Conservation (phyloP, 2,888 invertebrate species). For the Stenurella melanura region DNA sequence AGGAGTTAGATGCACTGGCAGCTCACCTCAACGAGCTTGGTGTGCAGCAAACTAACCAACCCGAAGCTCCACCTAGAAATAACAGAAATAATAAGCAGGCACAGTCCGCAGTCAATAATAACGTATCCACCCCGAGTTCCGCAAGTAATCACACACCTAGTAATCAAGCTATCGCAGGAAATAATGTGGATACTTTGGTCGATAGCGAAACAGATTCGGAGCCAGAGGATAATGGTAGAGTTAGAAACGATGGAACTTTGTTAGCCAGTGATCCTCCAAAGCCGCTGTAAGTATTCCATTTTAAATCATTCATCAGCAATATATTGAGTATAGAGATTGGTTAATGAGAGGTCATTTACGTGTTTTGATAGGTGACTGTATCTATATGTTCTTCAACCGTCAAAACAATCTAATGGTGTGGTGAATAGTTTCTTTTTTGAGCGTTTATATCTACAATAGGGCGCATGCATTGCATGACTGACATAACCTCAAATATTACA, state of each 20-base stretch:
- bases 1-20: slow-evolving; percentile 98
- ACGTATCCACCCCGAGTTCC: slow-evolving; percentile 67
- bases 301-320: neutral
- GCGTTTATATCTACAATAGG: no score
- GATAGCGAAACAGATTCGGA: slow-evolving; percentile 89
- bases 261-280: slow-evolving; percentile 97
- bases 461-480: no score
- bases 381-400: no score
- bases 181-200: slow-evolving; percentile 80
- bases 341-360: no score
- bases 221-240: slow-evolving; percentile 85
- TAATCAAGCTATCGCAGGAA: slow-evolving; percentile 70
- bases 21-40: slow-evolving; percentile 97
- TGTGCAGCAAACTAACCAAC: slow-evolving; percentile 79
- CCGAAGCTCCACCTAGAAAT: slow-evolving; percentile 83
- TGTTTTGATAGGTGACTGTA: no score
- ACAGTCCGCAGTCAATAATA: slow-evolving; percentile 66
- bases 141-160: slow-evolving; percentile 63
- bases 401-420: no score
- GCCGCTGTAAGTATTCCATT: slow-evolving; percentile 86
- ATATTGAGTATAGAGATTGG: no score
- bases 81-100: slow-evolving; percentile 71
- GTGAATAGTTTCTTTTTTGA: no score
- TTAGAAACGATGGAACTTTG: slow-evolving; percentile 94
- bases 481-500: no score